These are phyloP conservation scores for Chlorops oryzae DNA, from an alignment of 1,140 invertebrate species.

Conservation along the genomic window DNA sequence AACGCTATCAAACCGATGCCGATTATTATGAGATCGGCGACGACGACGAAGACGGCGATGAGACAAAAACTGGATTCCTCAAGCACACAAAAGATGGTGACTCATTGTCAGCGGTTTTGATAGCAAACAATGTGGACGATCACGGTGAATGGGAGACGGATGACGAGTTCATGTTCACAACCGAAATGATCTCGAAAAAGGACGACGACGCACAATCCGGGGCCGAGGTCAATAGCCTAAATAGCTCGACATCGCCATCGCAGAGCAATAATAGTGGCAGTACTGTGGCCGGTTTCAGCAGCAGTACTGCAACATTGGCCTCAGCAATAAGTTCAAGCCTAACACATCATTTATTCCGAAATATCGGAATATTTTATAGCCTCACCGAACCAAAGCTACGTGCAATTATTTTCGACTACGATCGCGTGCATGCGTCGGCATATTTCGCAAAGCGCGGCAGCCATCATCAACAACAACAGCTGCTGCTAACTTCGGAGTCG, in stretches of 20 bases:
- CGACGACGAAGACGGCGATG: conserved; percentile 1
- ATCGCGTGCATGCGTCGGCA: conserved; percentile 24
- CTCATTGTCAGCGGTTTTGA: conserved; percentile 3
- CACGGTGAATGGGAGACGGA: conserved; percentile 44
- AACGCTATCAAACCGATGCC: conserved; percentile 21
- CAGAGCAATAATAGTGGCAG: conserved; percentile 23
- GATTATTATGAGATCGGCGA: conserved; percentile 15
- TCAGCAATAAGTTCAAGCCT: conserved; percentile 11
- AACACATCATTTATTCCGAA: conserved; percentile 17
- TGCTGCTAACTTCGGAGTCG: conserved; percentile 30
- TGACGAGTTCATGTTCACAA: conserved; percentile 41
- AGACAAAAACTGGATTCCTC: background rate
- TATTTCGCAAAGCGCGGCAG: conserved; percentile 30
- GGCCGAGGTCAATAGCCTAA: background rate
- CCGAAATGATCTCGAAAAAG: conserved; percentile 10
- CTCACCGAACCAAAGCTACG: conserved; percentile 32
- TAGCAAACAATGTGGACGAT: conserved; percentile 30
- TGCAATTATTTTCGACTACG: conserved; percentile 41
- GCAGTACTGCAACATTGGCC: conserved; percentile 34
- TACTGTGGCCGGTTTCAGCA: conserved; percentile 30
- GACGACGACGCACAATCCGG: background rate
- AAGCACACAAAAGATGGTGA: too few relatives aligned
- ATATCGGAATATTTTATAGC: conserved; percentile 39
- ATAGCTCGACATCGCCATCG: conserved; percentile 3
- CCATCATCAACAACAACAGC: conserved; percentile 26